Evolutionary conservation across 2,113 vertebrate genomes (phyloP).

Genomic region (Malaclemys terrapin): DNA sequence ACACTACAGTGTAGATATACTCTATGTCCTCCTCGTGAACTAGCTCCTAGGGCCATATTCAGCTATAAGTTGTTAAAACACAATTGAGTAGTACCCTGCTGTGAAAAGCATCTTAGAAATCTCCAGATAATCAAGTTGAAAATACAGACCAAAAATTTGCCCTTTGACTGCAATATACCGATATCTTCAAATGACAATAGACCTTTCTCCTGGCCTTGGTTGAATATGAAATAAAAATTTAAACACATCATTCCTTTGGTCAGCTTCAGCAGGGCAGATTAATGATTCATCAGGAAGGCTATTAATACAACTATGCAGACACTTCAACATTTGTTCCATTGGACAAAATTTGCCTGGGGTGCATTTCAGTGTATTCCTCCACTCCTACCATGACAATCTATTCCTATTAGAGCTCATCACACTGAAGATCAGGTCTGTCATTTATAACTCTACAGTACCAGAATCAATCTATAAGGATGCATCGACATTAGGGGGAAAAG

Average conservation of each 20-base stretch:
- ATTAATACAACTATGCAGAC: background rate
- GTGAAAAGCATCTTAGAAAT: background rate
- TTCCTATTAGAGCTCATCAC: background rate
- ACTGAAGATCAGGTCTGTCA: background rate
- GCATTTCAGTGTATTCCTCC: background rate
- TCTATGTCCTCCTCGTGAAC: background rate
- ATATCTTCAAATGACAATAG: background rate
- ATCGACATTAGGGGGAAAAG: background rate
- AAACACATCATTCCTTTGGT: background rate
- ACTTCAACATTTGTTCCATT: background rate
- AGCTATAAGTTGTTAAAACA: background rate
- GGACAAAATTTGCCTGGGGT: background rate
- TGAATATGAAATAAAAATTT: background rate
- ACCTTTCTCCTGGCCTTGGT: background rate
- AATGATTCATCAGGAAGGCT: background rate
- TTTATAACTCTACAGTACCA: background rate
- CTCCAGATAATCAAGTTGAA: background rate
- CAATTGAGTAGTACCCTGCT: fast-evolving
- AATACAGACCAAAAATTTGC: background rate
- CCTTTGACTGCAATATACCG: background rate
- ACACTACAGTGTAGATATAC: background rate
- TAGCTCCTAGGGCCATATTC: background rate
- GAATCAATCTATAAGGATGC: background rate
- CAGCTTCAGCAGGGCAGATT: background rate
- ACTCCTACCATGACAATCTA: background rate